Percentiles rank a stretch among this genome's conserved stretches.
phyloP scores from a whole-genome alignment of 2,888 invertebrate species.

The Aspidiotus rigidus region DNA sequence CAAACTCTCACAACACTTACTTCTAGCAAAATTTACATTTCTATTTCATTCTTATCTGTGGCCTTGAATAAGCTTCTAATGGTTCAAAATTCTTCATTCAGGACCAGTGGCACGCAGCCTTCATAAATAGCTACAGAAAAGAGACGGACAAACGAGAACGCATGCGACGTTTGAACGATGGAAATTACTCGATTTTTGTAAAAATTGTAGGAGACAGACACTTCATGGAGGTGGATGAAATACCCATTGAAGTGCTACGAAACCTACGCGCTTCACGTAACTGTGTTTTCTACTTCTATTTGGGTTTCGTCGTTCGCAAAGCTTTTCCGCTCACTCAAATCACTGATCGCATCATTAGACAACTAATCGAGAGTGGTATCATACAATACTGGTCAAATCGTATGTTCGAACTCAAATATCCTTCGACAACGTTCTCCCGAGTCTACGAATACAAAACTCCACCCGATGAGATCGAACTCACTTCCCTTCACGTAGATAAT shows the following conservation, averaged over 20 bases:
- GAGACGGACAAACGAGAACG: conserved; percentile 29
- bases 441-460: conserved; percentile 35
- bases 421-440: conserved; percentile 31
- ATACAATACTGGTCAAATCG: conserved; percentile 35
- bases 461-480: conserved; percentile 10
- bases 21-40: too few species aligned
- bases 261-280: conserved; percentile 31
- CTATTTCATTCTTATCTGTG: too few species aligned
- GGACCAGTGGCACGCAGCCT: conserved; percentile 33
- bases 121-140: conserved; percentile 27
- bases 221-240: conserved; percentile 35
- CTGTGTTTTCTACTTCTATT: conserved; percentile 30
- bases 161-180: conserved; percentile 22
- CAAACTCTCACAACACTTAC: too few species aligned
- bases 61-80: too few species aligned
- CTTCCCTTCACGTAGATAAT: conserved; percentile 30
- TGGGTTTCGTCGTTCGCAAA: conserved; percentile 33
- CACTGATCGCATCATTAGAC: conserved; percentile 32
- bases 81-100: neutral
- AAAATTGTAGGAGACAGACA: conserved; percentile 34
- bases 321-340: conserved; percentile 28
- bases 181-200: conserved; percentile 34
- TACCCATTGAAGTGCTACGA: conserved; percentile 32
- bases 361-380: conserved; percentile 35
- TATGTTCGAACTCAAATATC: conserved; percentile 25